Base-by-base conservation (phyloP, 1,140 invertebrate genomes). In the Philotrypesis tridentata region DNA sequence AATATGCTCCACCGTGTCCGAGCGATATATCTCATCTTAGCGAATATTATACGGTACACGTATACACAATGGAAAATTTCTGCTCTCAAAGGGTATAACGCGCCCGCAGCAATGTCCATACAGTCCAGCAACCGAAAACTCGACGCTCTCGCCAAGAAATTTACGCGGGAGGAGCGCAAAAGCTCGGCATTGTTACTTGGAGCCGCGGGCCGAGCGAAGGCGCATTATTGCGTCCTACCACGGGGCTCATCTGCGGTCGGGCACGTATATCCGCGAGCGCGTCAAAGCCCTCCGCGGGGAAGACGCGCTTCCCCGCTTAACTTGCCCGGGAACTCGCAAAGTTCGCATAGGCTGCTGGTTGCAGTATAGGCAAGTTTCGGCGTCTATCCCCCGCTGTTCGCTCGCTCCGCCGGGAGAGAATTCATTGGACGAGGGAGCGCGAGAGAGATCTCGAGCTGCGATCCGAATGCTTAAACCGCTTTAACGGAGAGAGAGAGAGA, bases 381-480 rank as follows among this genome's bases (percentile, higher is more conserved):
- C 29, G 6, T 31, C 65, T 68, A 17, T 4, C n/a, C n/a, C n/a
- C n/a, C n/a, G n/a, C n/a, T 6, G 48, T 55, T 55, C n/a, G 21
- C 48, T 55, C n/a, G 48, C 6, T 17, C 60, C 60, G n/a, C 60
- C 31, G 67, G 3, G 7, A 37, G 70, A 68, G 84, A 82, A 85
- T 83, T 82, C 83, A 85, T 83, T 74, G 84, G 82, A 3, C 4
- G 33, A 37, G 33, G 73, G 83, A 83, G 84, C 81, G 4, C 4
- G 33, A 37, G 33, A 70, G 83, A 83, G 85, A 87, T 87, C 81
- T 84, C 65, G 33, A 60, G 60, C 80, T 88, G n/a, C n/a, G 86
- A 88, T 88, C 86, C 85, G 72, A 87, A 84, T 85, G 86, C 87
- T 88, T 86, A 87, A 87, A 82, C 61, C 61, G 61, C 75, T 77